Conservation (phyloP, 2,888 invertebrate species). For the Chouioia cunea region DNA sequence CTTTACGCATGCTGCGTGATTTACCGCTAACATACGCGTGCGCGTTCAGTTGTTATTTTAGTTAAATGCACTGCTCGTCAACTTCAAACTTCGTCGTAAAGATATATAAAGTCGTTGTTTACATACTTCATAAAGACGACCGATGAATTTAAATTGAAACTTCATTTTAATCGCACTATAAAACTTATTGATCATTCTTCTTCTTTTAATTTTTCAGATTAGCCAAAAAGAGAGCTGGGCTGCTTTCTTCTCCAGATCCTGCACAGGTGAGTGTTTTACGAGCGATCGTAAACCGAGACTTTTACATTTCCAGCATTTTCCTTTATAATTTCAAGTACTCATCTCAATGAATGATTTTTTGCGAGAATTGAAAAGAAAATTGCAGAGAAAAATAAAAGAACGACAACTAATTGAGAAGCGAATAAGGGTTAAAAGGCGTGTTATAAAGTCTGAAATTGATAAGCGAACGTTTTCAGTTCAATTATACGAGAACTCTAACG, state of each 20-base stretch:
- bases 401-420: too few relatives aligned
- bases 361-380: conserved; percentile 15
- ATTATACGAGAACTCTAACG: conserved; percentile 46
- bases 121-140: too few relatives aligned
- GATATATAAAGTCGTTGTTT: background rate
- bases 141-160: conserved; percentile 29
- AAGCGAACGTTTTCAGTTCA: conserved; percentile 50
- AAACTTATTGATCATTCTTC: conserved; percentile 5
- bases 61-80: background rate
- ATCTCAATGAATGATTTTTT: conserved; percentile 29
- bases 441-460: conserved; percentile 51
- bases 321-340: conserved; percentile 21
- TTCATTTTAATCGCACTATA: background rate
- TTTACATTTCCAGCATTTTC: conserved; percentile 40
- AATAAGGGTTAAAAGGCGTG: too few relatives aligned
- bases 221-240: conserved; percentile 55
- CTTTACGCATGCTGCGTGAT: background rate
- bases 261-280: conserved; percentile 58
- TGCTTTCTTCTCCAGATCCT: conserved; percentile 51
- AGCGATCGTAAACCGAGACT: conserved; percentile 41
- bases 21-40: too few relatives aligned
- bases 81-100: background rate
- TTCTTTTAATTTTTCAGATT: conserved; percentile 55
- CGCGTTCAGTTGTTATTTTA: background rate
- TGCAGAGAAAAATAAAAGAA: conserved; percentile 29